These are phyloP conservation scores for Erythrolamprus reginae DNA, from an alignment of 2,113 vertebrate species.

Conservation along the genomic window DNA sequence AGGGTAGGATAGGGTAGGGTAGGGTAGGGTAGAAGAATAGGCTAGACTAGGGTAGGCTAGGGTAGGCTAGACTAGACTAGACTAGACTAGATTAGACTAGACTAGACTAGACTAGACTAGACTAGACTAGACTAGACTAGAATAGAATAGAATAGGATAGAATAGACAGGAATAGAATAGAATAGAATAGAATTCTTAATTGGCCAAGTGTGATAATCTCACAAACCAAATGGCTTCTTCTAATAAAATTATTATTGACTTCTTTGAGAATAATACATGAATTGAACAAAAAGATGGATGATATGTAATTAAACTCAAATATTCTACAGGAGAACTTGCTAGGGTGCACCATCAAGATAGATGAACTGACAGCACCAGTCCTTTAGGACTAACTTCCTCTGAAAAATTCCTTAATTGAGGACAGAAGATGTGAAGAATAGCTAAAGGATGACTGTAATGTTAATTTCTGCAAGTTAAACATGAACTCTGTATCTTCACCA, in stretches of 20 bases:
- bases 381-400: neutral
- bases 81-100: too few species aligned
- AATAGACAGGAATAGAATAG: too few species aligned
- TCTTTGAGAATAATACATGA: neutral
- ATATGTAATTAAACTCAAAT: neutral
- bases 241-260: neutral
- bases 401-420: neutral
- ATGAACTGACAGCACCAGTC: neutral
- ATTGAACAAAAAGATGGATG: neutral
- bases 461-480: neutral
- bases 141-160: too few species aligned
- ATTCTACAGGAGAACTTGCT: neutral
- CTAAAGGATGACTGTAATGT: neutral
- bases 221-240: neutral
- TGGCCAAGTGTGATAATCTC: neutral
- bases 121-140: too few species aligned
- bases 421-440: neutral
- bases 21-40: too few species aligned
- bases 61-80: too few species aligned
- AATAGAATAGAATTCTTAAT: too few species aligned
- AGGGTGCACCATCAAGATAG: neutral
- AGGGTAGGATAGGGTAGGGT: too few species aligned
- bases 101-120: too few species aligned
- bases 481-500: neutral
- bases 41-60: too few species aligned